Evolutionary conservation across 1,140 invertebrate genomes (phyloP), one percentile per base, ranked within the genome.

Genomic region (Euura lappo): DNA sequence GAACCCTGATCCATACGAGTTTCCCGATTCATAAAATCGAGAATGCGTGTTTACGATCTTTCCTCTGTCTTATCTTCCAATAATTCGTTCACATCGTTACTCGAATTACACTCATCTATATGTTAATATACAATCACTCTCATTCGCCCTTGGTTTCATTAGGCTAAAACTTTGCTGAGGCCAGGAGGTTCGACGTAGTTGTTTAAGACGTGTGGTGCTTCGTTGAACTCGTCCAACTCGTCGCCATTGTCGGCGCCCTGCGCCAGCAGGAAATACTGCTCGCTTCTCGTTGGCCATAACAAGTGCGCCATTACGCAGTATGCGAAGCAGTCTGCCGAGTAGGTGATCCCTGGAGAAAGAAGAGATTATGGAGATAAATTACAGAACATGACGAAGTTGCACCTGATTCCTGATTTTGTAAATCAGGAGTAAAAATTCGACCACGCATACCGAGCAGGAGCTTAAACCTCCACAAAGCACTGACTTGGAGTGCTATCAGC

Each of bases 381-480:
- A 68, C 69, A 73, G 42, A n/a, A 45, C 45, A 75, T 6, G 7
- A 60, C 45, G 28, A 42, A 28, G 7, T 65, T 71, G 11, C 43
- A 28, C 10, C 47, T 13, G 71, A 43, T 65, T 42, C 69, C 68
- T 65, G 71, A 45, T 68, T 11, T 65, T 68, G 69, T 74, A 43
- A 47, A 71, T 72, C 74, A 65, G 72, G 72, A 72, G 45, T 67
- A 72, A 46, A 77, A 69, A 44, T 72, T 71, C 51, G 10, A 11
- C 6, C 28, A 28, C 64, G 89, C 91, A 91, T 87, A 97, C 96
- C 96, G 78, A 98, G 90, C 73, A 99, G 89, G 79, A 99, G 91
- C 88, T 99, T 99, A 87, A 95, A 97, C 86, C 97, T 93, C 97
- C 97, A 99, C 74, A 99, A 88, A 66, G 97, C 93, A 74, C 96